Conservation (phyloP, 35 echinoderm and acorn worm species). For the Nesometra sesokonis region DNA sequence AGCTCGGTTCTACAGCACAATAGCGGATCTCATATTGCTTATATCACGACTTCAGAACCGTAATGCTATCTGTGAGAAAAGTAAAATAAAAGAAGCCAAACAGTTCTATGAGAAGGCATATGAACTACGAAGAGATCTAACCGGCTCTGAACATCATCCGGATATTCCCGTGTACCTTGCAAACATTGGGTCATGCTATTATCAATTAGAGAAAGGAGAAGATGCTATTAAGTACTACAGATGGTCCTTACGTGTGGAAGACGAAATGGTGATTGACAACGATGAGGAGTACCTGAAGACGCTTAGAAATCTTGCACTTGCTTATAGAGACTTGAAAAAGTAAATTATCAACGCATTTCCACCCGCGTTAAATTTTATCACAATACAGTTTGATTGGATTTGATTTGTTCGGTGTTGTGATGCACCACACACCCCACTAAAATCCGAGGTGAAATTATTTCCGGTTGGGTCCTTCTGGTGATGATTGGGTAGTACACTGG, state of each 20-base stretch:
- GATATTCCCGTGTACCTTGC: constrained; percentile 54
- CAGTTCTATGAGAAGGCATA: constrained; percentile 55
- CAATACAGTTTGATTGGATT: no score
- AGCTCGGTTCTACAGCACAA: background rate
- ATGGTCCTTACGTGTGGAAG: constrained; percentile 54
- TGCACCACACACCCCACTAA: no score
- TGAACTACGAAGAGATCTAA: constrained; percentile 37
- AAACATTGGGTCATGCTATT: constrained; percentile 67
- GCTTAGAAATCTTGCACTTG: background rate
- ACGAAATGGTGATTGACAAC: constrained; percentile 43
- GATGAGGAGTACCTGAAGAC: background rate
- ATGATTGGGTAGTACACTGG: no score
- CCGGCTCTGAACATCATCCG: constrained; percentile 53
- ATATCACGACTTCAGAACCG: background rate
- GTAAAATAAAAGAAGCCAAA: constrained; percentile 21
- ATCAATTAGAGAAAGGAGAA: constrained; percentile 59
- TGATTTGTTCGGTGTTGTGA: no score
- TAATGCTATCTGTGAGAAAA: background rate
- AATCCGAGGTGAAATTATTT: no score
- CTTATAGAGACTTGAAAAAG: background rate
- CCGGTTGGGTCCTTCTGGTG: no score
- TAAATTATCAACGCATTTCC: background rate
- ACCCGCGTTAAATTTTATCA: no score
- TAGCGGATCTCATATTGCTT: background rate
- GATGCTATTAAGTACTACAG: constrained; percentile 63